A percentile compares a stretch with the other conserved stretches of the same genome.
Evolutionary conservation across 2,888 invertebrate species (phyloP).

Genomic region (Tipula confusa): DNA sequence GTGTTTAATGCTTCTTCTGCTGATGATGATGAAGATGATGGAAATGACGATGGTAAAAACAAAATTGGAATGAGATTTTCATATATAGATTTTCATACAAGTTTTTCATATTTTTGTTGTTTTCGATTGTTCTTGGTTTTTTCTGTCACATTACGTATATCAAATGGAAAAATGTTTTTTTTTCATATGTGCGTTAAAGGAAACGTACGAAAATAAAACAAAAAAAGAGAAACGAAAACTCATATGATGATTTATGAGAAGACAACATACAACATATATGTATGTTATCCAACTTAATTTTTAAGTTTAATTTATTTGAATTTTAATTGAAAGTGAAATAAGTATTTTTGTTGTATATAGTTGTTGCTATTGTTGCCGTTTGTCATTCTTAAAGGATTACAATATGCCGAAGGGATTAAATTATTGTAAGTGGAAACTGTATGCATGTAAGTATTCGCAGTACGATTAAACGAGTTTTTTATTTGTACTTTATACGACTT

Average conservation of each 20-base stretch:
- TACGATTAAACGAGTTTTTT: no score
- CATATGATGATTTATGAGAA: neutral
- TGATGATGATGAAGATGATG: neutral
- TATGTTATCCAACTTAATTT: conserved; percentile 15
- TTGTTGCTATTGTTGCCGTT: neutral
- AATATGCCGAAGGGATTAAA: neutral
- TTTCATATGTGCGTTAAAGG: neutral
- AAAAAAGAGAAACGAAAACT: neutral
- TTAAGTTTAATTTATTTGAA: neutral
- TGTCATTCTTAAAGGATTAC: neutral
- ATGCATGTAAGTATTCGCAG: no score
- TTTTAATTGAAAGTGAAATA: neutral
- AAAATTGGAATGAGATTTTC: conserved; percentile 20
- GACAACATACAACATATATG: neutral
- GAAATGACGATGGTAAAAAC: neutral
- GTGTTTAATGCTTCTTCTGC: neutral
- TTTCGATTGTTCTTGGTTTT: conserved; percentile 8
- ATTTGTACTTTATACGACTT: no score
- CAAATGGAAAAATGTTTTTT: neutral
- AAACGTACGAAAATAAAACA: neutral
- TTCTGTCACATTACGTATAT: neutral
- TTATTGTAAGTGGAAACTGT: neutral
- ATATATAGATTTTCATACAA: neutral
- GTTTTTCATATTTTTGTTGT: neutral
- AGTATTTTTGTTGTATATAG: neutral